Evolutionary conservation across 2,888 invertebrate genomes (phyloP), one percentile per base, ranked within the genome.

Genomic region (Crocallis elinguaria): DNA sequence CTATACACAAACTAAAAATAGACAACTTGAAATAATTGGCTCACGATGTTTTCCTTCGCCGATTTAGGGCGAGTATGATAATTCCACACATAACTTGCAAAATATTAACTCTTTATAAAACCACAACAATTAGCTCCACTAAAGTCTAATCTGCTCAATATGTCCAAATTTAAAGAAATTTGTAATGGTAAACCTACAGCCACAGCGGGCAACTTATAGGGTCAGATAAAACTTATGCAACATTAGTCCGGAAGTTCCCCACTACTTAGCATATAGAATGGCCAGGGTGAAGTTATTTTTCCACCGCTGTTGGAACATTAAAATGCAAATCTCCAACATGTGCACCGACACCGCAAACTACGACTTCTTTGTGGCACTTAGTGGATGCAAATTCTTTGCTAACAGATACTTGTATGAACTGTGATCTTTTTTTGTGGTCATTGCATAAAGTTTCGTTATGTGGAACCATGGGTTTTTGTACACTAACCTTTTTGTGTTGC

Each of bases 261-360:
- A 61, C 77, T 76, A 69, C 69, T 80, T 84, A 79, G 75, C 82
- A 82, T 82, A 82, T 79, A 82, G 76, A 84, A 79, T 72, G 71
- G 72, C 71, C 66, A 49, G 54, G 43, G 63, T 49, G 61, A 66
- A 69, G 74, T 77, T 81, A 80, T 82, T 83, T 83, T 82, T 81
- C 74, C 71, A 63, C 67, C 59, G 61, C 56, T 61, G 67, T 62
- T 41, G 44, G 70, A 72, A 78, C 79, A 81, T 80, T 80, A 79
- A 77, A 78, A 84, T 84, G 81, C 77, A 79, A 83, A 83, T 80
- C 65, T 53, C 61, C 55, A 61, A 66, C 72, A 66, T 75, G 73
- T 77, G 71, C 67, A 64, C 67, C 66, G 64, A 66, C 64, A 46
- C 62, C 54, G 62, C 62, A 63, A 69, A 62, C 67, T 56, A 57